Evolutionary conservation across 2,113 vertebrate species (phyloP), one percentile per base, ranked within the genome.

Genomic region (Natator depressus): DNA sequence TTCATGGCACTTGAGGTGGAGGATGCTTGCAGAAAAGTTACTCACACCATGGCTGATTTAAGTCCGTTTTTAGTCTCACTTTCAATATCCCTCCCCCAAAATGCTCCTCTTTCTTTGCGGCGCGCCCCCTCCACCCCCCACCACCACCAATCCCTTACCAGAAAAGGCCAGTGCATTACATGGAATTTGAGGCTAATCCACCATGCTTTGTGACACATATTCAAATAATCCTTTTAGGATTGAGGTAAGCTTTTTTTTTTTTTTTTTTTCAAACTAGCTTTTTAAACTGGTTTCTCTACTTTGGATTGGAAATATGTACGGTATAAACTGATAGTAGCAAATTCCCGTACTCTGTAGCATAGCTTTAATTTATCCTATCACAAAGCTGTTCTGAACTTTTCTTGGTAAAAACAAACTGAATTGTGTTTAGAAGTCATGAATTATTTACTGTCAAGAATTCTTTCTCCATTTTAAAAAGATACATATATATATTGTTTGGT

Each of bases 381-480:
- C 89, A 97, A 84, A 25, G 86, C 82, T 87, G 53, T 97, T 98
- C 94, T 97, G 31, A 95, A 89, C 90, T 95, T 91, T 95, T 92
- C 92, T 95, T 91, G 53, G 57, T 97, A 93, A 94, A 87, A 96
- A 94, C 95, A 94, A 76, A 97, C 72, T 49, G 85, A 94, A 93
- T 84, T 89, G 25, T 96, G 85, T 94, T 97, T 98, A 95, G 93
- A 94, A 97, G 95, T 97, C 98, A 97, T 96, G 89, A 96, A 93
- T 95, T 97, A 89, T 96, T 98, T 98, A 91, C 93, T 98, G 97
- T 98, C 98, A 96, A 76, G 94, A 87, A 93, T 96, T 98, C 80
- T 93, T 98, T 98, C 94, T 97, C 97, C 94, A 91, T 96, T 97
- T 96, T 55, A 91, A 97, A 97, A 98, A 94, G 76, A 96, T 91